phyloP scores from a whole-genome alignment of 2,888 invertebrate species.

The Diplazon laetatorius region DNA sequence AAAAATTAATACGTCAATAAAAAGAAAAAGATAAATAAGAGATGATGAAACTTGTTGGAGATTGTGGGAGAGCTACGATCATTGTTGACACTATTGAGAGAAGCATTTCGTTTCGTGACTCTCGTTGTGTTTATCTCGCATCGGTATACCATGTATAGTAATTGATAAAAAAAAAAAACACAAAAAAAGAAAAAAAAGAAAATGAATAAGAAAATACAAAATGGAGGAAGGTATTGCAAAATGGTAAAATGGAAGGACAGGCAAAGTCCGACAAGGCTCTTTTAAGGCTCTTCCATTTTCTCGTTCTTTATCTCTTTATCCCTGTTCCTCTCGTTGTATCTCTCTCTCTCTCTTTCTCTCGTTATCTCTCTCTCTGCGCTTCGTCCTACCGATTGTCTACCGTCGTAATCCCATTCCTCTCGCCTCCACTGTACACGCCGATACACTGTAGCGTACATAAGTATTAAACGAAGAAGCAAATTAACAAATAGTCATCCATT shows the following conservation, averaged over 20 bases:
- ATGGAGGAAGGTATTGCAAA: too few species aligned
- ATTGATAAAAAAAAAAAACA: slow-evolving; percentile 19
- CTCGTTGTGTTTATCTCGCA: slow-evolving; percentile 38
- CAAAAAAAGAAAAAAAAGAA: background rate
- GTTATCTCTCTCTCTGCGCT: slow-evolving; percentile 24
- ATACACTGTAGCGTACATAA: slow-evolving; percentile 47
- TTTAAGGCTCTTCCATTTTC: slow-evolving; percentile 36
- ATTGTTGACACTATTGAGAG: slow-evolving; percentile 45
- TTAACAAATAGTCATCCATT: slow-evolving; percentile 40
- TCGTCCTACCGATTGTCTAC: slow-evolving; percentile 24
- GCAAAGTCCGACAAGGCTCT: slow-evolving; percentile 36
- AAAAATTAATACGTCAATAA: slow-evolving; percentile 8
- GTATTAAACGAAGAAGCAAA: slow-evolving; percentile 35
- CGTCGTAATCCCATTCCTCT: slow-evolving; percentile 43
- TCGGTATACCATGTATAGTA: slow-evolving; percentile 39
- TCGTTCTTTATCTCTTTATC: background rate
- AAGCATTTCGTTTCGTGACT: slow-evolving; percentile 39
- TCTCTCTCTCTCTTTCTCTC: slow-evolving; percentile 21
- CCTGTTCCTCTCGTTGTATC: background rate
- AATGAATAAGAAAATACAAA: too few species aligned
- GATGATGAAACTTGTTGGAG: slow-evolving; percentile 79
- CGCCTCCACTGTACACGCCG: slow-evolving; percentile 45
- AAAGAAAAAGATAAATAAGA: slow-evolving; percentile 73
- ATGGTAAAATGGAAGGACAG: too few species aligned
- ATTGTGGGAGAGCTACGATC: slow-evolving; percentile 33